Conservation (phyloP, 2,797 vertebrate genomes). For the Hirundo rustica region DNA sequence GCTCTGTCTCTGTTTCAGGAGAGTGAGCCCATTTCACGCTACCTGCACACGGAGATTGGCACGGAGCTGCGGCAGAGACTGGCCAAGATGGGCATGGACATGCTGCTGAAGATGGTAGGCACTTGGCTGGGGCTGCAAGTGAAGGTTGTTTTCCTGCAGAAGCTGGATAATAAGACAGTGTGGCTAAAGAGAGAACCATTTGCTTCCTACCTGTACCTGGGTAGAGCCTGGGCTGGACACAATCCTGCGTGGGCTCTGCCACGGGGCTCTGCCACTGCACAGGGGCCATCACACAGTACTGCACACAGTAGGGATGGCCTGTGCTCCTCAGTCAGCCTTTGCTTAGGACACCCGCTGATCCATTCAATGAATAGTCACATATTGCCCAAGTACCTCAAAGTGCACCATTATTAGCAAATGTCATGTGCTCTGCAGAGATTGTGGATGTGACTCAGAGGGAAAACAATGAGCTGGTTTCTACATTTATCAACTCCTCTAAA, state of each 20-base stretch:
- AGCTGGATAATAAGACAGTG: background rate
- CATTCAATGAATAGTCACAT: background rate
- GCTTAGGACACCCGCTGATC: background rate
- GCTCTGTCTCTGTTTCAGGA: conserved; percentile 74
- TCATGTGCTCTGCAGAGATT: background rate
- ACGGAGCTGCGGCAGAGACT: conserved; percentile 84
- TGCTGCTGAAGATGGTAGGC: conserved; percentile 96
- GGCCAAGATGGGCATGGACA: conserved; percentile 89
- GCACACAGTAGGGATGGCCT: background rate
- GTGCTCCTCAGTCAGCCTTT: background rate
- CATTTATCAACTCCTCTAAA: background rate
- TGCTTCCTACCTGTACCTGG: background rate
- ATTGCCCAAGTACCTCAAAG: background rate
- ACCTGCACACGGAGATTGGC: conserved; percentile 79
- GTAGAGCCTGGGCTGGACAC: background rate
- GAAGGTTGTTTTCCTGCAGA: background rate
- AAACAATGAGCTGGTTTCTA: background rate
- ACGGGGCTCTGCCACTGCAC: background rate
- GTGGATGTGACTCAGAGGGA: background rate
- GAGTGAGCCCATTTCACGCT: conserved; percentile 89
- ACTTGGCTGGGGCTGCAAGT: background rate
- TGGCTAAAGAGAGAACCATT: background rate
- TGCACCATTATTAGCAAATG: background rate
- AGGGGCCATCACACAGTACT: background rate
- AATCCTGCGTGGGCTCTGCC: background rate